A percentile compares a stretch with the other conserved stretches of the same genome.
These are phyloP conservation scores for Mirounga angustirostris DNA, from an alignment of 2,113 vertebrate species.

Conservation along the genomic window DNA sequence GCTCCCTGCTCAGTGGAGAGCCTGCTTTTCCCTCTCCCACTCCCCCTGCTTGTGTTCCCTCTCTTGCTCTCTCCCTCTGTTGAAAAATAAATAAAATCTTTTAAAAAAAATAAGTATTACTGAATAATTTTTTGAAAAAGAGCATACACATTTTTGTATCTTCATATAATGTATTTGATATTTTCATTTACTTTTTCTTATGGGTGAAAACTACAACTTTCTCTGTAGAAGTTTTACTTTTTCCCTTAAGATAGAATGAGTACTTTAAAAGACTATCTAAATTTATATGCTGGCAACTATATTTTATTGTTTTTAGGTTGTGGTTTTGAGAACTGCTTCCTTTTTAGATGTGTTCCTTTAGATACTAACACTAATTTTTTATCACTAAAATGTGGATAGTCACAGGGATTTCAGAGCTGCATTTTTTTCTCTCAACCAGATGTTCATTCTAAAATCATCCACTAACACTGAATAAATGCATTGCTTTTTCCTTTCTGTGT, in stretches of 20 bases:
- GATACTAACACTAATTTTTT: background rate
- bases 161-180: background rate
- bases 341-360: conserved; percentile 8
- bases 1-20: no score
- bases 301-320: background rate
- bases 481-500: background rate
- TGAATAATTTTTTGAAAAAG: background rate
- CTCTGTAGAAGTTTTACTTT: background rate
- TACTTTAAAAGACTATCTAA: background rate
- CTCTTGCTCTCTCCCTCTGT: no score
- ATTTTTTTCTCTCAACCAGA: conserved; percentile 22
- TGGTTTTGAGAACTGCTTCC: background rate
- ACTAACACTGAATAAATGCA: conserved; percentile 18
- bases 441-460: conserved; percentile 57
- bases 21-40: no score
- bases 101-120: background rate
- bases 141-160: background rate
- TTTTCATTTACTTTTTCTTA: background rate
- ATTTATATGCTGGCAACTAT: background rate
- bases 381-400: background rate
- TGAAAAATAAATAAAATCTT: no score
- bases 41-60: no score
- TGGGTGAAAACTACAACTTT: background rate
- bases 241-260: background rate
- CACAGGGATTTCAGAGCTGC: background rate